Evolutionary conservation across 1,140 invertebrate species (phyloP), one percentile per base, ranked within the genome.

Genomic region (Aleiodes sp.): DNA sequence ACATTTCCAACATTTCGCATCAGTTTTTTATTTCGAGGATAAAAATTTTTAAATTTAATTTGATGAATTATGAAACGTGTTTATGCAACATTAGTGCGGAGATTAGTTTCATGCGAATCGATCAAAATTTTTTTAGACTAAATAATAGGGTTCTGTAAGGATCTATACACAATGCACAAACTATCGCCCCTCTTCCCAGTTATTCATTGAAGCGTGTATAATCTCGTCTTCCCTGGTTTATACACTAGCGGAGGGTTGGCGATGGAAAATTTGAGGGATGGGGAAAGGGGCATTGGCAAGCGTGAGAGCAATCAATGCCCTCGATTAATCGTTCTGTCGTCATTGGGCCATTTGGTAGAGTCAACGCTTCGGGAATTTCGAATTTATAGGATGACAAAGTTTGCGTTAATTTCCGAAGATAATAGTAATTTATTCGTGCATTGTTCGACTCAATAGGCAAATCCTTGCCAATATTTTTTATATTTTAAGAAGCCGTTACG

Each of bases 151-250:
- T 12, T n/a, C n/a, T n/a, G 56, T 24, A 9, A 37, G 46, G 26
- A 26, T 14, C 19, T 46, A 39, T 41, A 67, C 41, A 66, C 46
- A 61, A 57, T 14, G 65, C 59, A 68, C 52, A 65, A 68, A 66
- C 60, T 29, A n/a, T n/a, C 35, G 41, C 41, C 64, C 60, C 61
- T 43, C 28, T 60, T 21, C 19, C 60, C 29, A 29, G 46, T 59
- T 71, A 64, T 73, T 76, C 78, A 72, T 73, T 75, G 33, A 74
- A 75, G 76, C 79, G 71, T 78, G 74, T 74, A 82, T 82, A 83
- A 82, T 83, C 76, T 76, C 73, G 71, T 78, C 75, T 81, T 82
- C 73, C 73, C 67, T 39, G 62, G 62, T 35, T 46, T 14, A 31
- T 56, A 66, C 29, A 43, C 35, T 28, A 67, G 65, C 33, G 56